Base-by-base conservation (phyloP, 1,140 invertebrate genomes). In the Formica exsecta region DNA sequence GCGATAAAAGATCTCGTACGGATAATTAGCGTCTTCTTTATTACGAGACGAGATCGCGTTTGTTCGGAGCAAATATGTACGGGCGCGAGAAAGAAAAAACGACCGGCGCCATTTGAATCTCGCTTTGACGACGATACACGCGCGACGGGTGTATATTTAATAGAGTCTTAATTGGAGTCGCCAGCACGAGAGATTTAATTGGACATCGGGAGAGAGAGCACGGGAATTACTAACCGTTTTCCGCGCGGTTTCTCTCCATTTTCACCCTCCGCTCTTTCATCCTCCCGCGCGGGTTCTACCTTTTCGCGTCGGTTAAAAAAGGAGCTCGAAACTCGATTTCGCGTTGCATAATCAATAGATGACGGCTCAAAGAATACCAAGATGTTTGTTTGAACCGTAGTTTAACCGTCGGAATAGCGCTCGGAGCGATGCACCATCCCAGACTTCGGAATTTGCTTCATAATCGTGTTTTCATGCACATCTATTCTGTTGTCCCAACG, bases 91-190 rank as follows among this genome's bases (percentile, higher is more conserved):
- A 22, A 38, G 25, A 73, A 29, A 19, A 70, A 84, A 71, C 64
- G 75, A 57, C 61, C 89, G 51, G 62, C 54, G 70, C 83, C 89
- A 86, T 89, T 91, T 91, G 87, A 90, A 89, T 90, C 89, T 88
- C 87, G 80, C 90, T 91, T 90, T 91, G 77, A 86, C 87, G 66
- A 54, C 84, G 85, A 91, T 90, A 90, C 84, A 88, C 89, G 54
- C 71, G 86, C 66, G 76, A 59, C 25, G 86, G 76, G 89, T 90
- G 89, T 91, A 91, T 91, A 91, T 91, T 91, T 91, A 91, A 91
- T 91, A 91, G 89, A 91, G 87, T 89, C 89, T 91, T 91, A 91
- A 91, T 91, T 91, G 90, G 87, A 90, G 89, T 89, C 74, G 86
- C 81, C 75, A 75, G 80, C 84, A 85, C 89, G 89, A 91, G 88